Evolutionary conservation across 2,113 vertebrate species (phyloP).

Genomic region (Gambusia holbrooki): DNA sequence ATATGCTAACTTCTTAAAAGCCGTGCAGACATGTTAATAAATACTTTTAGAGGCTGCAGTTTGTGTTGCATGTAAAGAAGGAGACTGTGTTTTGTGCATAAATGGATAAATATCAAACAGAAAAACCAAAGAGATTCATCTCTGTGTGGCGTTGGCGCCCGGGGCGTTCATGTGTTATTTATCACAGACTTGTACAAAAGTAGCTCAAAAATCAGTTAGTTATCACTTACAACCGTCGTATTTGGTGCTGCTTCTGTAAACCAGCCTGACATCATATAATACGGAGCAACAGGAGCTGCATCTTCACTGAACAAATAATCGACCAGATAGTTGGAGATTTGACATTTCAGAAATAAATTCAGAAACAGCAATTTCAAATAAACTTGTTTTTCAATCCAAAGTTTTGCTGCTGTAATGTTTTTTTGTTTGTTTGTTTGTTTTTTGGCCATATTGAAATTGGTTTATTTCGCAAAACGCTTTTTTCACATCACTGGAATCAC

Average conservation of each 20-base stretch:
- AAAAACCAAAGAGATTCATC: slow-evolving; percentile 21
- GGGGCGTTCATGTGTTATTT: slow-evolving; percentile 50
- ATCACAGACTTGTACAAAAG: not conserved
- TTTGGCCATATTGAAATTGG: too few species aligned
- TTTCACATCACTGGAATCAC: too few species aligned
- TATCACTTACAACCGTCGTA: slow-evolving; percentile 2
- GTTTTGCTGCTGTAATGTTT: too few species aligned
- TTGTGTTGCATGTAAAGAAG: too few species aligned
- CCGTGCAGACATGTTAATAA: slow-evolving; percentile 57
- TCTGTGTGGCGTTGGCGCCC: slow-evolving; percentile 52
- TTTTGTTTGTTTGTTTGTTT: too few species aligned
- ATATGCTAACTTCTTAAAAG: slow-evolving; percentile 50
- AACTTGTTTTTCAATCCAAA: too few species aligned
- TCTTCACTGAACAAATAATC: too few species aligned
- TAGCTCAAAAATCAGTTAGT: not conserved
- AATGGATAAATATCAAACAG: slow-evolving; percentile 51
- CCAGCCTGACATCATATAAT: slow-evolving; percentile 19
- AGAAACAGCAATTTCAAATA: too few species aligned
- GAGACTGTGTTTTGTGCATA: slow-evolving; percentile 15
- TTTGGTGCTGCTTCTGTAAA: slow-evolving; percentile 14
- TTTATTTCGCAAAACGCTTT: too few species aligned
- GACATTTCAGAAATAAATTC: too few species aligned
- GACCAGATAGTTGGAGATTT: too few species aligned
- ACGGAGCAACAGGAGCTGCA: slow-evolving; percentile 4
- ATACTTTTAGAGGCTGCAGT: slow-evolving; percentile 34